phyloP scores from a whole-genome alignment of 2,888 invertebrate genomes.

The Dexiosoma caninum region DNA sequence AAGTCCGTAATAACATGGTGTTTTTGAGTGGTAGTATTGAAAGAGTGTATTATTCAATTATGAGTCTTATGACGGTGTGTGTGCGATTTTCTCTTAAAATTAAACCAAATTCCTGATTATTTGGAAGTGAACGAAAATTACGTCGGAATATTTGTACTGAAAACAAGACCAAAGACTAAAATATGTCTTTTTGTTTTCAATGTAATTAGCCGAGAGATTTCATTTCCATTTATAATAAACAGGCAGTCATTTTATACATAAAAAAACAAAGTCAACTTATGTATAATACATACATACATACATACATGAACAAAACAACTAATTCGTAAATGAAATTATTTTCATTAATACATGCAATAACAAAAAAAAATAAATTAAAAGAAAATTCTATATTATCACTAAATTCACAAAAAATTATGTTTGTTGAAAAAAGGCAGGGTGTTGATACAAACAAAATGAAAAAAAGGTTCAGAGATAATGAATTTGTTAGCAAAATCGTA shows the following conservation, averaged over 20 bases:
- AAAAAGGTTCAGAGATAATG: neutral
- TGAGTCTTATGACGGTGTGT: conserved; percentile 36
- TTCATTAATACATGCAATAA: conserved; percentile 55
- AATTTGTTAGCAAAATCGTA: conserved; percentile 47
- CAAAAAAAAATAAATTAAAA: conserved; percentile 30
- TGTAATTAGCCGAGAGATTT: too few relatives aligned
- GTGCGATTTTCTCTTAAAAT: conserved; percentile 56
- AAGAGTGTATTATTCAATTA: conserved; percentile 13
- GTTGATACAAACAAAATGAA: neutral
- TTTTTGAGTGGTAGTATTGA: neutral
- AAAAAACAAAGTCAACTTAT: neutral
- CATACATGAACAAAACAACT: conserved; percentile 35
- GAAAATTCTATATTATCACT: conserved; percentile 47
- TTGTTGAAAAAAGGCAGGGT: conserved; percentile 9
- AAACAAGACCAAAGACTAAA: too few relatives aligned
- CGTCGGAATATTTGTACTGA: too few relatives aligned
- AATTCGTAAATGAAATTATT: conserved; percentile 43
- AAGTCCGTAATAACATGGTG: neutral
- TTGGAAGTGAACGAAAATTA: too few relatives aligned
- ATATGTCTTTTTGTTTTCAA: too few relatives aligned
- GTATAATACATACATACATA: neutral
- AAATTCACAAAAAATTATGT: conserved; percentile 35
- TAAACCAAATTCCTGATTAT: too few relatives aligned
- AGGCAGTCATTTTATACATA: conserved; percentile 24
- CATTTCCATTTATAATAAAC: too few relatives aligned